Percentiles rank a stretch among this genome's conserved stretches.
Evolutionary conservation across 2,888 invertebrate genomes (phyloP).

Genomic region (Gortyna flavago): DNA sequence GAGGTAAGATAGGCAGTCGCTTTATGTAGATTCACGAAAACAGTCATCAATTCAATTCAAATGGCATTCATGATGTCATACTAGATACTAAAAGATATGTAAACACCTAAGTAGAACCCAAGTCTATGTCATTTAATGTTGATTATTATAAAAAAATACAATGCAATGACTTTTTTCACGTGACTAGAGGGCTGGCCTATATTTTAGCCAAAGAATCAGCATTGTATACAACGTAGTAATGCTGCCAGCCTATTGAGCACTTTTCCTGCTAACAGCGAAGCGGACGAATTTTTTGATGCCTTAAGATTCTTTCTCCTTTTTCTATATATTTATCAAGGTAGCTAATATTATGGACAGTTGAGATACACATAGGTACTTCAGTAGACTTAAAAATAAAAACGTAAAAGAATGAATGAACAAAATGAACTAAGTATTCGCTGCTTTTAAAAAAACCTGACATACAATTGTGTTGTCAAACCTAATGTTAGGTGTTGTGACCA

Average conservation of each 20-base stretch:
- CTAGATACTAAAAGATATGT: neutral
- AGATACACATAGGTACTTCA: neutral
- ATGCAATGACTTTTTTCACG: neutral
- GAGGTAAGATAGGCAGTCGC: neutral
- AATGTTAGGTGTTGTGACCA: neutral
- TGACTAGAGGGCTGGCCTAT: neutral
- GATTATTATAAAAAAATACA: neutral
- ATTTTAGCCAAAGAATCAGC: neutral
- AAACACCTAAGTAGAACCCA: neutral
- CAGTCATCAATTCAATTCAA: neutral
- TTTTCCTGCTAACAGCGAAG: neutral
- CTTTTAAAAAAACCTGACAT: neutral
- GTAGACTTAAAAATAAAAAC: neutral
- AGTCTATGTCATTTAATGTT: neutral
- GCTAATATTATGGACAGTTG: too few relatives aligned
- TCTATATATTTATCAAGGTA: too few relatives aligned
- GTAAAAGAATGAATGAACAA: neutral
- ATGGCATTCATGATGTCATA: neutral
- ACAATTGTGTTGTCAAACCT: neutral
- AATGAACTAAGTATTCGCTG: neutral
- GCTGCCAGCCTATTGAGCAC: neutral
- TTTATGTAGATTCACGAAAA: neutral
- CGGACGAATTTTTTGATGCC: neutral
- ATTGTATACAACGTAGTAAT: neutral
- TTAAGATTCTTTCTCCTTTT: too few relatives aligned